Conservation (phyloP, 2,113 vertebrate species). For the Rhodinocichla rosea region DNA sequence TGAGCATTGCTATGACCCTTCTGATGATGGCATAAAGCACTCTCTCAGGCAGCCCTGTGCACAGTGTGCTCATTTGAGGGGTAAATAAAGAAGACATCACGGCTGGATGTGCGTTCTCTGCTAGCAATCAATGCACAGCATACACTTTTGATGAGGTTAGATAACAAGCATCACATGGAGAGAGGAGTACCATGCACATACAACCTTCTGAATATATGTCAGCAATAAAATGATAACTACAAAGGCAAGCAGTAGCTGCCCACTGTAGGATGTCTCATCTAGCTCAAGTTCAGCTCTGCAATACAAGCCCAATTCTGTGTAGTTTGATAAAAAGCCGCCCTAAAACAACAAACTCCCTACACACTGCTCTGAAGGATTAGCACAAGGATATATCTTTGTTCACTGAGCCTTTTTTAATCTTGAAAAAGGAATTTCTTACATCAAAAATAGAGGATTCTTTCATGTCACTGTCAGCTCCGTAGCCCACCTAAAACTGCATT, state of each 20-base stretch:
- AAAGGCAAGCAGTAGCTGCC: conserved; percentile 38
- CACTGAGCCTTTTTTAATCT: background rate
- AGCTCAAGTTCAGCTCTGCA: background rate
- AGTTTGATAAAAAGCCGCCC: background rate
- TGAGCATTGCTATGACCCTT: background rate
- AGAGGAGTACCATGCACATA: background rate
- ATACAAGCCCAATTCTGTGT: background rate
- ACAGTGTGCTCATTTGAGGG: background rate
- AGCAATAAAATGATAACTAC: conserved; percentile 36
- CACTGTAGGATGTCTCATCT: conserved; percentile 13
- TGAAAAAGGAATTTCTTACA: conserved; percentile 1
- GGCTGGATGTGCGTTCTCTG: background rate
- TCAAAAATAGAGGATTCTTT: conserved; percentile 54
- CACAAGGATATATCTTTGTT: conserved; percentile 32
- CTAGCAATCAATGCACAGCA: conserved; percentile 35
- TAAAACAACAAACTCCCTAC: background rate
- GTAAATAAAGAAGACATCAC: conserved; percentile 48
- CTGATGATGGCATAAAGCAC: background rate
- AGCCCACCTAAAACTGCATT: conserved; percentile 46
- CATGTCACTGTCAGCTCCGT: conserved; percentile 7
- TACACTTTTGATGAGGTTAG: conserved; percentile 47
- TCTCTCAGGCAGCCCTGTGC: background rate
- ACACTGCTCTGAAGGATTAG: background rate
- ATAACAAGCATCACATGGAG: conserved; percentile 30
- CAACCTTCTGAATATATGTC: conserved; percentile 6